Conservation (phyloP, 2,113 vertebrate genomes). For the Ranitomeya imitator region DNA sequence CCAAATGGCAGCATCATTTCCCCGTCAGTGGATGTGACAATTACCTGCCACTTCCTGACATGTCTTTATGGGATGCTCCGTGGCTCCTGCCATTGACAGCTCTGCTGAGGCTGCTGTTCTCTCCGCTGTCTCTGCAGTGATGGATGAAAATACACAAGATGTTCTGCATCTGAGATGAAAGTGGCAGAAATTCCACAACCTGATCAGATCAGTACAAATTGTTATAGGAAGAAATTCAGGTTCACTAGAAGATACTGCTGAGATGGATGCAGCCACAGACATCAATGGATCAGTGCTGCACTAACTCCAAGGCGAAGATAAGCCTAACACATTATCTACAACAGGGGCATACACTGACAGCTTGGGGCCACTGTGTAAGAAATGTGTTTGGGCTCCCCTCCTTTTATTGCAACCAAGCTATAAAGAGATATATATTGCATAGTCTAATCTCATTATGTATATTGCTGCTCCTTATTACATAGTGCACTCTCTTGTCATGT, state of each 20-base stretch:
- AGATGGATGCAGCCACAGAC: background rate
- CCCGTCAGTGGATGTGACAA: slow-evolving; percentile 33
- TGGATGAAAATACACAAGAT: background rate
- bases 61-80: background rate
- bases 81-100: slow-evolving; percentile 1
- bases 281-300: background rate
- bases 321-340: background rate
- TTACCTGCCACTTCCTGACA: slow-evolving; percentile 32
- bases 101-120: slow-evolving; percentile 27
- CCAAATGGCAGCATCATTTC: slow-evolving; percentile 32
- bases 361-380: too few species aligned
- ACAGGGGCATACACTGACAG: background rate
- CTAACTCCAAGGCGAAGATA: background rate
- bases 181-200: background rate
- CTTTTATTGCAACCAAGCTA: too few species aligned
- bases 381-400: too few species aligned
- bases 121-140: background rate
- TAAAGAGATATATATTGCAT: too few species aligned
- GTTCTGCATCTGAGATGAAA: background rate
- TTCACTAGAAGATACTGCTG: background rate
- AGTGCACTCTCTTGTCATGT: too few species aligned
- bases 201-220: background rate
- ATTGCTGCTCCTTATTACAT: too few species aligned
- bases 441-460: too few species aligned
- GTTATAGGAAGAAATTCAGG: background rate